Evolutionary conservation across 2,888 invertebrate species (phyloP), one percentile per base, ranked within the genome.

Genomic region (Bombylius major): DNA sequence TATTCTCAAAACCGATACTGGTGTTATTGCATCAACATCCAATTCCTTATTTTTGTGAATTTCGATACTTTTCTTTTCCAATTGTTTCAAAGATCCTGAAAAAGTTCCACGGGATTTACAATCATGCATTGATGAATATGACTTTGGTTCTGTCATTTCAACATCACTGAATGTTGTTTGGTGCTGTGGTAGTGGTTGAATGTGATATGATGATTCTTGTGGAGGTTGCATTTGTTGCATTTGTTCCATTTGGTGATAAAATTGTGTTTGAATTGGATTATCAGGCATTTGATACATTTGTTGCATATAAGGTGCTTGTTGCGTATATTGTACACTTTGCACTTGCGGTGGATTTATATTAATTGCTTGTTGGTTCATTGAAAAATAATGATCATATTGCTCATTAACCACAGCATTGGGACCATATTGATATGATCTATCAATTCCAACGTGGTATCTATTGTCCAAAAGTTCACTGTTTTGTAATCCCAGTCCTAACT

Each of bases 1-100:
- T 56, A 87, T 75, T 11, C 90, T 77, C 53, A 91, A 72, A 46
- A 87, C 83, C 39, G 79, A 79, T 5, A 86, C 81, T 5, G 83
- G 75, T 7, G n/a, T 54, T 36, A 54, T 23, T 45, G 51, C 39
- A 44, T 52, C 56, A 45, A 54, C 34, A 36, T 54, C 48, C 4
- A 48, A 13, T 54, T 31, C 33, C 42, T 5, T 11, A 54, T 8
- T 36, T 36, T 36, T 5, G 34, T 36, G 34, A 8, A 36, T 8
- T 36, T 36, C 8, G 34, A 36, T 5, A 8, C 8, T 36, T 36
- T 36, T 36, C 34, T 8, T 36, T 36, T 36, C 23, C 23, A 23
- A 23, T 23, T 23, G 23, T 23, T 23, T 23, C 23, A 23, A 23
- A 23, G 23, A 23, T 23, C 23, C 23, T 23, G 23, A 23, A 23